Conservation (phyloP, 2,113 vertebrate genomes). For the Guaruba guarouba region DNA sequence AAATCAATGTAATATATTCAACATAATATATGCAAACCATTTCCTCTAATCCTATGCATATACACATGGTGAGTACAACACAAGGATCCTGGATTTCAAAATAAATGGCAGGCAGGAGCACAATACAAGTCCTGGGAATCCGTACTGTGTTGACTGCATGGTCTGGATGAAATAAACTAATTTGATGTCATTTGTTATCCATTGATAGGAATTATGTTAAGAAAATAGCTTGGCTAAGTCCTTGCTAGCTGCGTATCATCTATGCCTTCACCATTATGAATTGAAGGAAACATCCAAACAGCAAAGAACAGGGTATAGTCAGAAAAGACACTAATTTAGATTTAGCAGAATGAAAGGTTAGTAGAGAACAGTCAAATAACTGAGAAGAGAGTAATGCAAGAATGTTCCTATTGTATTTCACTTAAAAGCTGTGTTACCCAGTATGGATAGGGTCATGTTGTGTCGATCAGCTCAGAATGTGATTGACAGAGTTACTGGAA, state of each 20-base stretch:
- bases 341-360: constrained; percentile 60
- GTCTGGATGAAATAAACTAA: neutral
- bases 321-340: constrained; percentile 49
- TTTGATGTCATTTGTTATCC: neutral
- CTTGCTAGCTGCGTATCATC: neutral
- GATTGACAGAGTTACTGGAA: constrained; percentile 29
- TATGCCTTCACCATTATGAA: neutral
- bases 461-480: neutral
- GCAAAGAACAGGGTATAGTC: neutral
- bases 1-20: neutral
- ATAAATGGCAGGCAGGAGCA: neutral
- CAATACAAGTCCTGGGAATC: neutral
- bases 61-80: neutral
- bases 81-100: neutral
- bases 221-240: neutral
- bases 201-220: neutral
- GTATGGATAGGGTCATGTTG: neutral
- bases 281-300: neutral
- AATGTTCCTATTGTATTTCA: constrained; percentile 22
- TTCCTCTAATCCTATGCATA: neutral
- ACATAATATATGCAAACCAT: neutral
- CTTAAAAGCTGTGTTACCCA: constrained; percentile 20
- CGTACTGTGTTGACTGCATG: neutral
- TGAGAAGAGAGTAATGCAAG: constrained; percentile 32
- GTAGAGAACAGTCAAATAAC: constrained; percentile 56